Evolutionary conservation across 2,888 invertebrate genomes (phyloP).

Genomic region (Pollenia labialis): DNA sequence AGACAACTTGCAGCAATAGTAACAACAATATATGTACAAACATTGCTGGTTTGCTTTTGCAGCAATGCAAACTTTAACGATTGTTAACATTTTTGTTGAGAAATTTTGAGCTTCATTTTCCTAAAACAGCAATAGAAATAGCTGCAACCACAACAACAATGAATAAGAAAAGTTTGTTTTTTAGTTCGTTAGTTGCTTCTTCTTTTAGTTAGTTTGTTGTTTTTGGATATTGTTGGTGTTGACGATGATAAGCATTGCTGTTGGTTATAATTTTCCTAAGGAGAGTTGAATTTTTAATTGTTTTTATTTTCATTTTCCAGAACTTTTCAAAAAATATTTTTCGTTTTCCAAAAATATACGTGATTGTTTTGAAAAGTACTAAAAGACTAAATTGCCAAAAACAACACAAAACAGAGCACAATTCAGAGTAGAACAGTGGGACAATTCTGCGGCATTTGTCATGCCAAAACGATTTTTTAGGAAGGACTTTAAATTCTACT

Average conservation of each 20-base stretch:
- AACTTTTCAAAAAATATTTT: constrained; percentile 18
- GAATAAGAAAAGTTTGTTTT: constrained; percentile 49
- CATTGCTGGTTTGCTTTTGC: background rate
- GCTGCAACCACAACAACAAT: constrained; percentile 29
- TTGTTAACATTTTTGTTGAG: constrained; percentile 53
- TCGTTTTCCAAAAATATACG: constrained; percentile 39
- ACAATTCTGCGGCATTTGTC: too few relatives aligned
- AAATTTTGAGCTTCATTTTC: constrained; percentile 54
- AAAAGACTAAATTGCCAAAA: constrained; percentile 59
- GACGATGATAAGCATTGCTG: constrained; percentile 43
- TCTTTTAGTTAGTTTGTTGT: constrained; percentile 38
- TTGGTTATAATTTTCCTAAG: constrained; percentile 29
- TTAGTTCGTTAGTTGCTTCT: constrained; percentile 37
- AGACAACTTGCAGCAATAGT: constrained; percentile 15
- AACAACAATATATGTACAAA: background rate
- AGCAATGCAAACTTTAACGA: constrained; percentile 48
- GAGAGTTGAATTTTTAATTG: constrained; percentile 44
- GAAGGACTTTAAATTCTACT: too few relatives aligned
- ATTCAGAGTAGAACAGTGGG: constrained; percentile 9
- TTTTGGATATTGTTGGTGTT: background rate
- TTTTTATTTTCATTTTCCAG: constrained; percentile 41
- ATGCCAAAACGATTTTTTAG: too few relatives aligned
- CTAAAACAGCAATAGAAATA: constrained; percentile 26
- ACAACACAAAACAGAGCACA: constrained; percentile 30
- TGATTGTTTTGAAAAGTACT: constrained; percentile 62